phyloP scores from a whole-genome alignment of 2,888 invertebrate species.

The Molanna angustata region DNA sequence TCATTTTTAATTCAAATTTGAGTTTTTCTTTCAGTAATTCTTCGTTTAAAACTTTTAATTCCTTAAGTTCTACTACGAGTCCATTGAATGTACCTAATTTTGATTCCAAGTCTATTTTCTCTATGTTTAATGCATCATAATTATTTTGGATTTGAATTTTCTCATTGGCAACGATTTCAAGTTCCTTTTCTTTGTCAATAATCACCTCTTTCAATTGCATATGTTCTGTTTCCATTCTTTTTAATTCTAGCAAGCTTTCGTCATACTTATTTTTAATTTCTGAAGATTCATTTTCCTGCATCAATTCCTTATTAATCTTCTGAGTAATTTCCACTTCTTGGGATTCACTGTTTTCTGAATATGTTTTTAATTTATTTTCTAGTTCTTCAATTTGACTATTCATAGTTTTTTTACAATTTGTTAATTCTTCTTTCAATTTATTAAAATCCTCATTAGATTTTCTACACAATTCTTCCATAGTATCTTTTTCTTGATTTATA shows the following conservation, averaged over 20 bases:
- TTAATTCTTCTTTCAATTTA: slow-evolving; percentile 28
- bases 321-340: slow-evolving; percentile 22
- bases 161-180: slow-evolving; percentile 17
- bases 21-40: slow-evolving; percentile 2
- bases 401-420: slow-evolving; percentile 23
- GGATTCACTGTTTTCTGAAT: slow-evolving; percentile 14
- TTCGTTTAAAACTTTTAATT: slow-evolving; percentile 27
- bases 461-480: slow-evolving; percentile 33
- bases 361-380: slow-evolving; percentile 35
- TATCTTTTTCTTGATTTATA: slow-evolving; percentile 31
- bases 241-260: slow-evolving; percentile 36
- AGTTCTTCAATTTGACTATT: slow-evolving; percentile 33
- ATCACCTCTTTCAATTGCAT: slow-evolving; percentile 4
- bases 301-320: slow-evolving; percentile 32
- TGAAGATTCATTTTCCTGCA: slow-evolving; percentile 38
- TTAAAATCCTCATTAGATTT: slow-evolving; percentile 25
- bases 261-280: slow-evolving; percentile 37
- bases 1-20: slow-evolving; percentile 7
- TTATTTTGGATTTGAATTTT: slow-evolving; percentile 21
- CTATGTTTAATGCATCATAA: slow-evolving; percentile 11
- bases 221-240: slow-evolving; percentile 27
- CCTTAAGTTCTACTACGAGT: slow-evolving; percentile 23
- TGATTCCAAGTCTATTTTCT: slow-evolving; percentile 29
- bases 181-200: slow-evolving; percentile 36
- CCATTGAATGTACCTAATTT: slow-evolving; percentile 30